These are phyloP conservation scores for Archaeoteleia sp. DNA, from an alignment of 2,888 invertebrate species.

Conservation along the genomic window DNA sequence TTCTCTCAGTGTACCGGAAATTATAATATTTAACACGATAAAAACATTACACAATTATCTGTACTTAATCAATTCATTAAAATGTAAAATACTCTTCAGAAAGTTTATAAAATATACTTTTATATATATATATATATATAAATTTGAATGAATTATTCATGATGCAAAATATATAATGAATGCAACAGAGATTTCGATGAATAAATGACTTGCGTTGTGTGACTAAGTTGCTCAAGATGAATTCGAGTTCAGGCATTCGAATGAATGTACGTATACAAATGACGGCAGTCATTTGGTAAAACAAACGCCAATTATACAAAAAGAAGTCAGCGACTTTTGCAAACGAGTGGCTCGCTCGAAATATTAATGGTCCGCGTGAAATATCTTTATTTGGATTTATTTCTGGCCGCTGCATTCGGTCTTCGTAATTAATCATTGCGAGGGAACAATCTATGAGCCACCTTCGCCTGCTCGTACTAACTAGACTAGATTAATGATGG, in stretches of 20 bases:
- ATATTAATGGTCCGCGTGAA: constrained; percentile 56
- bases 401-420: constrained; percentile 52
- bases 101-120: no score
- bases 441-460: constrained; percentile 49
- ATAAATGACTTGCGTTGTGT: constrained; percentile 30
- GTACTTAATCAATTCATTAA: no score
- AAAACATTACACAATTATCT: no score
- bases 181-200: constrained; percentile 36
- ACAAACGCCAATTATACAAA: constrained; percentile 48
- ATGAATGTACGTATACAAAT: constrained; percentile 40
- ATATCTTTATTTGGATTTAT: constrained; percentile 61
- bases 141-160: no score
- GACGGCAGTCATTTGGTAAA: constrained; percentile 41
- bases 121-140: no score
- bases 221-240: constrained; percentile 36
- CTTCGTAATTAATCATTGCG: constrained; percentile 58
- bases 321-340: constrained; percentile 34
- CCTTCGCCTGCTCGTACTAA: constrained; percentile 51
- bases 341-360: constrained; percentile 46
- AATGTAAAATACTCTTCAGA: no score
- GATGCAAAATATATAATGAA: no score
- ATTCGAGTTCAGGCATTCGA: constrained; percentile 33
- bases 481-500: constrained; percentile 58
- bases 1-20: no score
- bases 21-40: no score